Base-by-base conservation (phyloP, 2,888 invertebrate genomes). In the Cheiracanthium punctorium region DNA sequence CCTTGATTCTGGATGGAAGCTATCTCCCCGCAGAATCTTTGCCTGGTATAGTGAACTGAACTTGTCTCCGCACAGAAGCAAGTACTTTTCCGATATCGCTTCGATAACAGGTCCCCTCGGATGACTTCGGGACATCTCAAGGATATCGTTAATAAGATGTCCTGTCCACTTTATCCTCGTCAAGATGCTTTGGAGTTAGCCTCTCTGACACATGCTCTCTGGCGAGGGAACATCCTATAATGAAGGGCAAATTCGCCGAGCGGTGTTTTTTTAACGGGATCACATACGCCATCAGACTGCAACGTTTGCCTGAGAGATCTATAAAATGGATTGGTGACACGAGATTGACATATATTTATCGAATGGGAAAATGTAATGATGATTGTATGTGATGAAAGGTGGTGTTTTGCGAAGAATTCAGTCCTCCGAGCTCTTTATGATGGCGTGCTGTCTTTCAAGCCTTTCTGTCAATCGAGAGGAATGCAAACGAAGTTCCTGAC, bases 121-220 rank as follows among this genome's bases (percentile, higher is more conserved):
- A 20, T 58, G 58, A 58, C 58, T 43, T 73, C 37, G 41, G 28
- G 28, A 28, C 32, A 10, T 32, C 65, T 58, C 37, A 24, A 67
- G 48, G 32, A 20, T 24, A 65, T 73, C 80, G 67, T 80, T 80
- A 80, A 80, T 80, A 80, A 73, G 80, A 1, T n/a, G 73, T 67
- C 67, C 80, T 80, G 80, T 80, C 80, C 73, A 73, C 80, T 80
- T 73, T 65, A 73, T 80, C 43, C 48, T 48, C 24, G 43, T 48
- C 73, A 30, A 20, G 20, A 30, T 28, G 30, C 14, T 28, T n/a
- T 24, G 29, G 10, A 17, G 8, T 70, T 52, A n/a, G n/a, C 28
- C 30, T 4, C 29, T 30, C 52, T 29, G 30, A 70, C 69, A 77
- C 58, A 52, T 28, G 69, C 33, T 33, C 70, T 77, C 32, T 30